Evolutionary conservation across 2,888 invertebrate genomes (phyloP).

Genomic region (Hydrotaea cyrtoneurina): DNA sequence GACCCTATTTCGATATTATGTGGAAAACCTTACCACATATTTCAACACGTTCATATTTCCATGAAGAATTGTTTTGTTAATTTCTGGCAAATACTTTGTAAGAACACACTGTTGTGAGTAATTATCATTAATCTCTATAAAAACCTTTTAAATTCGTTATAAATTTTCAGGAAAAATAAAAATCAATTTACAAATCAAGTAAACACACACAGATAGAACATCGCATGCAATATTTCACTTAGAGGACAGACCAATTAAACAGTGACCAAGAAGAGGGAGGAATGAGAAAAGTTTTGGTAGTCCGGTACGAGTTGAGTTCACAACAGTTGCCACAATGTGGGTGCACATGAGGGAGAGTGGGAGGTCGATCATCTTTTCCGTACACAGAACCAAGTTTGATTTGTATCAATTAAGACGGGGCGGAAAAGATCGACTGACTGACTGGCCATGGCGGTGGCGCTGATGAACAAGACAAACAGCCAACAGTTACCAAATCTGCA

Average conservation of each 20-base stretch:
- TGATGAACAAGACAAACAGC: slow-evolving; percentile 57
- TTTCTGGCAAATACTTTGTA: background rate
- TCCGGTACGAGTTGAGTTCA: background rate
- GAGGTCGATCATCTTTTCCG: slow-evolving; percentile 14
- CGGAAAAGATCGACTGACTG: slow-evolving; percentile 23
- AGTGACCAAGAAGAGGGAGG: too few relatives aligned
- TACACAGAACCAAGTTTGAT: slow-evolving; percentile 66
- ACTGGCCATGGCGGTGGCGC: background rate
- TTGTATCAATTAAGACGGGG: slow-evolving; percentile 72
- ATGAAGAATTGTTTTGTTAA: background rate
- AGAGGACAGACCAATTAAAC: background rate
- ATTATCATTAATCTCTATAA: background rate
- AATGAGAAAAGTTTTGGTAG: background rate
- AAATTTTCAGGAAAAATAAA: slow-evolving; percentile 9
- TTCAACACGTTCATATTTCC: background rate
- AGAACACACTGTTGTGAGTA: background rate
- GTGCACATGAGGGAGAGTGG: slow-evolving; percentile 1
- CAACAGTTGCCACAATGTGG: slow-evolving; percentile 27
- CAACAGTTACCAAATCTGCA: slow-evolving; percentile 55
- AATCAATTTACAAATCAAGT: slow-evolving; percentile 46
- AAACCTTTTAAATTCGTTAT: background rate
- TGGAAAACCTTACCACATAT: background rate
- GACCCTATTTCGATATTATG: too few relatives aligned
- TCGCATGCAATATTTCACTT: slow-evolving; percentile 52
- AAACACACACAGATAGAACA: slow-evolving; percentile 12